Base-by-base conservation (phyloP, 92 coral and sea anemone genomes). In the Actinostola sp. region DNA sequence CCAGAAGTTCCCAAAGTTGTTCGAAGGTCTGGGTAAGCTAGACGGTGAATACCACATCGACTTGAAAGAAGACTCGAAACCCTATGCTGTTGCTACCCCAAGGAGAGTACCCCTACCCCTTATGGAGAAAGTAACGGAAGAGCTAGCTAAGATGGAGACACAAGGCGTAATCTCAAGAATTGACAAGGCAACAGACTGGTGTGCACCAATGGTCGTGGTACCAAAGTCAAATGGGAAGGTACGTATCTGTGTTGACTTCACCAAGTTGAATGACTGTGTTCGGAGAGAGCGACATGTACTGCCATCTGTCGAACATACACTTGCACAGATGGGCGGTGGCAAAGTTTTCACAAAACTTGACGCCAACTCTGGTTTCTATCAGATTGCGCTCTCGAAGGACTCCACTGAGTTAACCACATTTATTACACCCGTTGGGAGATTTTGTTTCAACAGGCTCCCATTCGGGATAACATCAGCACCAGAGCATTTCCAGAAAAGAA, bases 161-260 rank as follows among this genome's bases (percentile, higher is more conserved):
- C 82, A 80, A 26, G 86, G 79, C 19, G 72, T 85, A 27, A 85
- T 79, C 24, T 70, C 77, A 51, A 72, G 74, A 54, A 71, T 85
- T 25, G 72, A 53, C 12, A 46, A 84, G 62, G 81, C 89, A n/a
- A 84, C 81, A 0, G 80, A 84, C n/a, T 84, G 90, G 86, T 79
- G 86, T 54, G 78, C 86, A 46, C 86, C 82, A 16, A n/a, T n/a
- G n/a, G n/a, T n/a, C n/a, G n/a, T n/a, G n/a, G n/a, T n/a, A n/a
- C n/a, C n/a, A n/a, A n/a, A n/a, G n/a, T n/a, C n/a, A n/a, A n/a
- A n/a, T n/a, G n/a, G n/a, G n/a, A n/a, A n/a, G n/a, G n/a, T n/a
- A n/a, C n/a, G n/a, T n/a, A n/a, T n/a, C n/a, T n/a, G n/a, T n/a
- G n/a, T n/a, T n/a, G n/a, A n/a, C n/a, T n/a, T n/a, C n/a, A n/a